These are phyloP conservation scores for Aporophyla lueneburgensis DNA, from an alignment of 2,888 invertebrate genomes.

Conservation along the genomic window DNA sequence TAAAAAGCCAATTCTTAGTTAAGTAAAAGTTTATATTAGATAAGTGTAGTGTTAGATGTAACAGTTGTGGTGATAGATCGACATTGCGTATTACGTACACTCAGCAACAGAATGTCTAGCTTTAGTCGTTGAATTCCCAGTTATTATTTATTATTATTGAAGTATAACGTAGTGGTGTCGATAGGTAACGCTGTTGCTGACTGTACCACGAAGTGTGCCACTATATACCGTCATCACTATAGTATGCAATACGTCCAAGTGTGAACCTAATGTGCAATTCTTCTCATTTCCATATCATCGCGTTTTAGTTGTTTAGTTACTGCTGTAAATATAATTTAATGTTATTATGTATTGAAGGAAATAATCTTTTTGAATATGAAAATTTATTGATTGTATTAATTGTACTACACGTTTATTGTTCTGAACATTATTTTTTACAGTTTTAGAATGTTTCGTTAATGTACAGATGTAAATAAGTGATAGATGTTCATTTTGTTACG, in stretches of 20 bases:
- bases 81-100: constrained; percentile 77
- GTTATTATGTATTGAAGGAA: constrained; percentile 77
- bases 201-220: constrained; percentile 72
- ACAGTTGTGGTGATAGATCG: constrained; percentile 79
- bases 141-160: constrained; percentile 62
- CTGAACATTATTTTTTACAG: constrained; percentile 86
- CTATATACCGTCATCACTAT: constrained; percentile 76
- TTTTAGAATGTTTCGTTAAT: constrained; percentile 87
- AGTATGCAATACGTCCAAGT: constrained; percentile 87
- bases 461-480: constrained; percentile 89
- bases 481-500: constrained; percentile 85
- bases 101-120: constrained; percentile 73
- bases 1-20: constrained; percentile 87
- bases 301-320: constrained; percentile 88
- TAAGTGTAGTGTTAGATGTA: constrained; percentile 86
- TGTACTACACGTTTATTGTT: constrained; percentile 86
- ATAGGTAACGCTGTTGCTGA: constrained; percentile 63
- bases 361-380: constrained; percentile 81
- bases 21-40: constrained; percentile 85
- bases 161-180: constrained; percentile 31
- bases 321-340: constrained; percentile 90
- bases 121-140: constrained; percentile 51
- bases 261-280: constrained; percentile 89
- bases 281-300: constrained; percentile 89
- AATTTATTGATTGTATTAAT: constrained; percentile 80